Base-by-base conservation (phyloP, 1,140 invertebrate species). In the Eufriesea mexicana region DNA sequence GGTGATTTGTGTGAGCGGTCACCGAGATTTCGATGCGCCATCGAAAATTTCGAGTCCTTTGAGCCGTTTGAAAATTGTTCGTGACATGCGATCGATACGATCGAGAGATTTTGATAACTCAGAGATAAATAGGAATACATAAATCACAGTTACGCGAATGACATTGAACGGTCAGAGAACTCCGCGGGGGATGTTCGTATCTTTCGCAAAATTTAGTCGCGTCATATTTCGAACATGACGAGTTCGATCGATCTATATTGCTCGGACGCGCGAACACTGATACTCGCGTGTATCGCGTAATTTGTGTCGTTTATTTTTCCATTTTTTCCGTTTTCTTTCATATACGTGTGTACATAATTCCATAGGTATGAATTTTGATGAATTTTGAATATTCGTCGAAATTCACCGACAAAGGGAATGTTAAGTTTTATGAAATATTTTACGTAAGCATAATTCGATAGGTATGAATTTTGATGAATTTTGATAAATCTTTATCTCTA, bases 111-210 rank as follows among this genome's bases (percentile, higher is more conserved):
- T n/a, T 9, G 42, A 55, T 45, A 42, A 14, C 47, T 25, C 5
- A 42, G 67, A 78, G 10, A 75, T 81, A 82, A 64, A 62, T 75
- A 84, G 23, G 5, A 14, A 72, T 51, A 71, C 14, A 25, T 80
- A 75, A 77, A 83, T 85, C 67, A 77, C 70, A 76, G 79, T 42
- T 61, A 16, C 2, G 49, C 57, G 42, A 42, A 25, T n/a, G 28
- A 61, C 5, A 6, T 49, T 51, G n/a, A 57, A 51, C 0, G 51
- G 16, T 74, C 14, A 18, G 23, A 14, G 12, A 47, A 25, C 20
- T 75, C 45, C 42, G 68, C 9, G 28, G 18, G n/a, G 10, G 51
- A 25, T n/a, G 25, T 16, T 16, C 42, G 14, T 4, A 9, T 35
- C 54, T 12, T 35, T 71, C 5, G 25, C 18, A 45, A 28, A 18